phyloP scores from a whole-genome alignment of 2,113 vertebrate species.

The Campylomormyrus numenius region DNA sequence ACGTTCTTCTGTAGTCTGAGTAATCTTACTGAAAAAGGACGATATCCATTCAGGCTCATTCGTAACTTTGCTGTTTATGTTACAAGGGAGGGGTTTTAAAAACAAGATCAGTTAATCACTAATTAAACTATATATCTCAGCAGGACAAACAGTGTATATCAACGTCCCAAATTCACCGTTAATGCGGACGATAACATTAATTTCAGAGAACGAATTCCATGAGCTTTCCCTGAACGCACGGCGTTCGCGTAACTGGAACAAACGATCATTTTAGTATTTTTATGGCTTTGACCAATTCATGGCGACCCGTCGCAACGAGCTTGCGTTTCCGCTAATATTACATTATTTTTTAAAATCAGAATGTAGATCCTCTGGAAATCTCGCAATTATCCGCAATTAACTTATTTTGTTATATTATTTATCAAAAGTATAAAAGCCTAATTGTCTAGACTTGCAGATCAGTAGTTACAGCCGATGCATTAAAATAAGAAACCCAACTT shows the following conservation, averaged over 20 bases:
- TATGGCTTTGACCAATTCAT: background rate
- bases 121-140: background rate
- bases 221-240: background rate
- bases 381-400: background rate
- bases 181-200: background rate
- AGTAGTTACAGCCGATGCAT: background rate
- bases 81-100: background rate
- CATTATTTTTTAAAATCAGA: background rate
- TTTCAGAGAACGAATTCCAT: background rate
- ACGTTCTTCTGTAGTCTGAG: background rate
- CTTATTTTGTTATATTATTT: background rate
- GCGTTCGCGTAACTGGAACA: background rate
- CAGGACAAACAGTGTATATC: background rate
- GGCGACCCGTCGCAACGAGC: background rate
- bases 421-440: background rate
- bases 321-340: background rate
- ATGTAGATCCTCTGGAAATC: background rate
- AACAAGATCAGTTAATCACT: background rate
- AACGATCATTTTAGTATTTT: background rate
- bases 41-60: background rate
- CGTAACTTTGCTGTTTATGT: background rate
- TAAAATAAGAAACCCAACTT: background rate
- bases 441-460: background rate
- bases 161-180: background rate
- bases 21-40: background rate